Base-by-base conservation (phyloP, 2,888 invertebrate genomes). In the Leptopilina syphax region DNA sequence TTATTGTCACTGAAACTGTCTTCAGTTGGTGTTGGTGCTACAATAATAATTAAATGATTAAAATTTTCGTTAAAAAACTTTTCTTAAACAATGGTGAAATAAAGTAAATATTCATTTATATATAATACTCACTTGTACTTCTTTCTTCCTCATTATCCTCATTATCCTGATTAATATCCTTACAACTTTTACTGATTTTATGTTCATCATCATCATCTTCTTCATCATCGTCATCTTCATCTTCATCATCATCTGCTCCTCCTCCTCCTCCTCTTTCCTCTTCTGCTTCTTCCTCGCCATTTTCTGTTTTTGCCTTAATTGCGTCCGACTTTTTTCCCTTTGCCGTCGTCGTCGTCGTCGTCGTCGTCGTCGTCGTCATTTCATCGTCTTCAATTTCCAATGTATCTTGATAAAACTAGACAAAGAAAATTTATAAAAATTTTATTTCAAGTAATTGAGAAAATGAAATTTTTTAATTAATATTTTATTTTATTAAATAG, bases 321-420 rank as follows among this genome's bases (percentile, higher is more conserved):
- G 8, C 57, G 8, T 73, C 73, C 5, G 81, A 77, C 77, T 82
- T 86, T 78, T 88, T 88, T 3, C 86, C 86, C 79, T 87, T 90
- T 44, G 93, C 3, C 3, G 3, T 27, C 3, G 27, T 27, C 27
- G 27, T 27, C 27, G 27, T 27, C 27, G 27, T 27, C 1, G n/a
- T n/a, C n/a, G 27, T 27, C 27, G 27, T 27, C 27, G 27, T 27
- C 27, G 34, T 34, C 34, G 34, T 34, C 34, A 4, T 93, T 79
- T 94, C 94, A 12, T 57, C 67, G 79, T 94, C 94, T 82, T 95
- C 94, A 8, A 94, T 94, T 86, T 97, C 96, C 82, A 98, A 92
- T 0, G 98, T 98, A 86, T 98, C 98, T 93, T 98, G 97, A 91
- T 98, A 98, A 92, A 98, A 98, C 94, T 94, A 89, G 50, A 90